These are phyloP conservation scores for Florisuga fusca DNA, from an alignment of 2,797 vertebrate species.

Conservation along the genomic window DNA sequence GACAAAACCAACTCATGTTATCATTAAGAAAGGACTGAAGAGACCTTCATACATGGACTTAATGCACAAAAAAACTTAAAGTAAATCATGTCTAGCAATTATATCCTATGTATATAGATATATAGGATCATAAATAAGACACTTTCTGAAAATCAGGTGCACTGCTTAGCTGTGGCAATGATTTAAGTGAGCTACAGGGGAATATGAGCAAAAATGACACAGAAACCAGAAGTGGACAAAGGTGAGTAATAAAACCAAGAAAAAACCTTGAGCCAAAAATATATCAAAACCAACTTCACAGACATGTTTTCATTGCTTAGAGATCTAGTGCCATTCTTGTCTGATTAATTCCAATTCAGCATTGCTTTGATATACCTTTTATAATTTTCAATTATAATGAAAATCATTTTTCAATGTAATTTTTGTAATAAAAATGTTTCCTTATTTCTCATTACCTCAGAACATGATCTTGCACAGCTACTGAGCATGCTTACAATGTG, in stretches of 20 bases:
- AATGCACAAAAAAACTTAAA: neutral
- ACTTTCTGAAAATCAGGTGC: conserved; percentile 19
- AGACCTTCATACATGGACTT: neutral
- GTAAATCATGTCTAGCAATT: neutral
- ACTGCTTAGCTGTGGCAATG: neutral
- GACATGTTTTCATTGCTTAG: conserved; percentile 70
- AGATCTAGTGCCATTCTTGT: conserved; percentile 63
- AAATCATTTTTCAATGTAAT: conserved; percentile 80
- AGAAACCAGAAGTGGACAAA: conserved; percentile 60
- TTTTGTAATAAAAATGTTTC: conserved; percentile 80
- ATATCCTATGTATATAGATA: neutral
- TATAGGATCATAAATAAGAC: conserved; percentile 17
- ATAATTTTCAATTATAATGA: conserved; percentile 82
- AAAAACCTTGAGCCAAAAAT: conserved; percentile 65
- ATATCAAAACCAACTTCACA: conserved; percentile 62
- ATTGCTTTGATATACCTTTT: conserved; percentile 78
- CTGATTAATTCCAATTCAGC: conserved; percentile 72
- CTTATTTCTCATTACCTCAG: conserved; percentile 76
- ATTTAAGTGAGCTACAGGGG: conserved; percentile 33
- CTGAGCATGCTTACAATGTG: conserved; percentile 70
- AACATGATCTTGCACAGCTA: conserved; percentile 63
- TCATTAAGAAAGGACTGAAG: neutral
- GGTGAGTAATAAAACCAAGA: conserved; percentile 73
- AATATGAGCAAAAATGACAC: conserved; percentile 27
- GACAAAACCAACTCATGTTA: neutral